These are phyloP conservation scores for Eptesicus fuscus DNA, from an alignment of 2,113 vertebrate genomes.

Conservation along the genomic window DNA sequence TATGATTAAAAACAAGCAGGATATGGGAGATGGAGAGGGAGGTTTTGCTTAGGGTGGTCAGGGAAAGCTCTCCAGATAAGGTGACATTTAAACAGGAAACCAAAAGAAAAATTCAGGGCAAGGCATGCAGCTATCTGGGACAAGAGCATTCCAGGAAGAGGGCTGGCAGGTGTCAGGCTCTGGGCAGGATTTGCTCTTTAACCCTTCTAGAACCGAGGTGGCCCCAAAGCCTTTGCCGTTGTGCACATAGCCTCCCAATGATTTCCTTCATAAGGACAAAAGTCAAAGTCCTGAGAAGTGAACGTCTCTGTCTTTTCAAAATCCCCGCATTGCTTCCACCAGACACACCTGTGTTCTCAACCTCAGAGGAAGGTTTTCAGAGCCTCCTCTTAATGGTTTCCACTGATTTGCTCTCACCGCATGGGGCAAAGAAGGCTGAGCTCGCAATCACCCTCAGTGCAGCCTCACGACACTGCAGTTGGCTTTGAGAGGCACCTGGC, in stretches of 20 bases:
- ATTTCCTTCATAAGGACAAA: background rate
- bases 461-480: accelerated
- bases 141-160: background rate
- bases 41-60: too few relatives aligned
- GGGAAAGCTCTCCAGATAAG: background rate
- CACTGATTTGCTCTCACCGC: background rate
- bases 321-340: too few relatives aligned
- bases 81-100: background rate
- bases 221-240: background rate
- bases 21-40: background rate
- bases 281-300: background rate
- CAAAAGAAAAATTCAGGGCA: background rate
- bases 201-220: background rate
- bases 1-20: background rate
- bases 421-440: too few relatives aligned
- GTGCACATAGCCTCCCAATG: too few relatives aligned
- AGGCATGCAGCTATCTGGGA: background rate
- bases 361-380: background rate
- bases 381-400: background rate
- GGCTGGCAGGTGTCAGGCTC: background rate
- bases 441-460: too few relatives aligned
- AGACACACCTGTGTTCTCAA: background rate
- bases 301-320: background rate
- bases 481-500: background rate
- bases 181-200: background rate